Conservation (phyloP, 2,113 vertebrate genomes). For the Coptodon bakossiorum region DNA sequence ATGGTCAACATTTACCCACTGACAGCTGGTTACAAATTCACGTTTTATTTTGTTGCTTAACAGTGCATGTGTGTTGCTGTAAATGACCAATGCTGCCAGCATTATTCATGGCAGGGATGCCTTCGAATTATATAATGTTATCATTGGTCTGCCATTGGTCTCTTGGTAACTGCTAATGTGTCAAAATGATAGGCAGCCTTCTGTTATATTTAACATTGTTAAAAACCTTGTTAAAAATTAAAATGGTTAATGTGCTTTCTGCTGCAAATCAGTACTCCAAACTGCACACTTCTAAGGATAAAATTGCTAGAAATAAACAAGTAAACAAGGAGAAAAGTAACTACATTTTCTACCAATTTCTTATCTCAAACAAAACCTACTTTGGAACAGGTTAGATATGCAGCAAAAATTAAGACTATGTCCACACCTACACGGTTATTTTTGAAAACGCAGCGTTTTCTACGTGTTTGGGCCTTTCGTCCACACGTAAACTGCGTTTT, state of each 20-base stretch:
- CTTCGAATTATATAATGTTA: not conserved
- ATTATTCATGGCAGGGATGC: not conserved
- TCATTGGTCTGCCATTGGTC: not conserved
- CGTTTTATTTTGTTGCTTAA: not conserved
- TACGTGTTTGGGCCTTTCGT: not conserved
- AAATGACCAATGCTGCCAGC: not conserved
- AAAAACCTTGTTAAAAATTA: not conserved
- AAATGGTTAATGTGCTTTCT: not conserved
- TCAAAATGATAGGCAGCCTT: not conserved
- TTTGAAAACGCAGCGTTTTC: not conserved
- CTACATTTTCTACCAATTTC: not conserved
- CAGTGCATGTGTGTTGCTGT: not conserved
- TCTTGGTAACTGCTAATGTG: not conserved
- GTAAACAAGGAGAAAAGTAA: not conserved
- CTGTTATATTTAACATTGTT: not conserved
- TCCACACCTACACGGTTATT: not conserved
- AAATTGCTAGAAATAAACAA: not conserved
- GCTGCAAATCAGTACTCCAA: too few relatives aligned
- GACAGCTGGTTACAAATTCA: not conserved
- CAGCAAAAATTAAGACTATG: not conserved
- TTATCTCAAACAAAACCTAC: not conserved
- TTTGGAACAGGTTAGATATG: not conserved
- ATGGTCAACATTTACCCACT: not conserved
- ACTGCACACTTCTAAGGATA: not conserved
- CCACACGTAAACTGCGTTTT: fast-evolving